Base-by-base conservation (phyloP, 2,113 vertebrate species). In the Garra rufa region DNA sequence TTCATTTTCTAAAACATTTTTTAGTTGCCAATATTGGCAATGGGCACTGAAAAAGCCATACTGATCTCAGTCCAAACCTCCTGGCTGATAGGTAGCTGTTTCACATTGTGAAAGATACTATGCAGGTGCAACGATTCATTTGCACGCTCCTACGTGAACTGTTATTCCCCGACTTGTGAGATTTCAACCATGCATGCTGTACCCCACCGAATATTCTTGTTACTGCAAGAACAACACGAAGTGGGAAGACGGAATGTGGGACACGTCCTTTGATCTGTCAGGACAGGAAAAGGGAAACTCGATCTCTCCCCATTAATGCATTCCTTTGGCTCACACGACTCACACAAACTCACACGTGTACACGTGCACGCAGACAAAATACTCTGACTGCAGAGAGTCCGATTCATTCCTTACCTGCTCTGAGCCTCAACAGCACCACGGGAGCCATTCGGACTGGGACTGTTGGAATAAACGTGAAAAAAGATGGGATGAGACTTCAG, bases 371-470 rank as follows among this genome's bases (percentile, higher is more conserved):
- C 10, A 28, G 15, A 48, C 17, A 24, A 79, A 79, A 77, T 4
- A 76, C 38, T 69, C 38, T 30, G 30, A 70, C n/a, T 52, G 81
- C 14, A 3, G 77, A 82, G 26, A 21, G 5, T 28, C 14, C 5
- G 26, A 50, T 48, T 80, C 7, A 19, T 76, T 38, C 13, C 91
- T 91, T 83, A 95, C 94, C 94, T 94, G 91, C 94, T 95, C 82
- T 91, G 92, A 90, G 88, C 91, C 65, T 95, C 94, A 5, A 87
- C 85, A 67, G 87, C 82, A 85, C 88, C 89, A 76, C 94, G 90
- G 73, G 93, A 94, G 74, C 92, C 92, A 17, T 94, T 95, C 8
- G 93, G 91, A 74, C 93, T 94, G 73, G 94, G 94, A 86, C 94
- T 95, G 71, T 69, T 73, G 76, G 81, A 13, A 30, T 50, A 86